Evolutionary conservation across 2,888 invertebrate species (phyloP), one percentile per base, ranked within the genome.

Genomic region (Zonitis immaculata): DNA sequence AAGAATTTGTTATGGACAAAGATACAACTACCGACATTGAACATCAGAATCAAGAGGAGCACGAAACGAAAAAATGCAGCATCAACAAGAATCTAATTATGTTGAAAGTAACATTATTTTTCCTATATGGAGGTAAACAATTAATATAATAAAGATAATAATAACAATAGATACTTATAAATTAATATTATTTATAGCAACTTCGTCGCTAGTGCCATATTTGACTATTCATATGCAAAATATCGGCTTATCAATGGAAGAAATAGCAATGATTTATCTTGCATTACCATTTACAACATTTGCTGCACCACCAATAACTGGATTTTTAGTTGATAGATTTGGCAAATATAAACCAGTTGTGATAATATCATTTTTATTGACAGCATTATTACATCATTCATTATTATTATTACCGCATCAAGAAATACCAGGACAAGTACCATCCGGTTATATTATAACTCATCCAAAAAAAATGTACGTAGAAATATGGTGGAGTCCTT

Each of bases 181-280:
- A 22, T 27, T 22, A 14, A 9, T 44, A 39, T 26, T 44, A 9
- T 28, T 28, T 30, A 42, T 73, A 87, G 92, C 90, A 47, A 88
- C 90, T 28, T 90, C 91, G 47, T 89, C 89, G 6, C 79, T 94
- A 47, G 76, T 93, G 52, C 93, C 94, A 0, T 94, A 91, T 74
- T 77, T 94, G 68, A 89, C 92, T 1, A 87, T 94, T 62, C 93
- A 92, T 77, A 93, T 94, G 93, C 90, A 89, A 76, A 86, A 89
- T 69, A 86, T 93, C 71, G 93, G 93, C 55, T 79, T 94, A 53
- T 88, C 89, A 44, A 87, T 92, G 61, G 87, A 89, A 66, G 91
- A 94, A 78, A 89, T 91, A 57, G 90, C 91, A 49, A 85, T 91
- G 68, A 89, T 93, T 65, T 93, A 92, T 77, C 81, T 92, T 66